These are phyloP conservation scores for Monodelphis domestica DNA, from an alignment of 2,797 vertebrate genomes.

Conservation along the genomic window DNA sequence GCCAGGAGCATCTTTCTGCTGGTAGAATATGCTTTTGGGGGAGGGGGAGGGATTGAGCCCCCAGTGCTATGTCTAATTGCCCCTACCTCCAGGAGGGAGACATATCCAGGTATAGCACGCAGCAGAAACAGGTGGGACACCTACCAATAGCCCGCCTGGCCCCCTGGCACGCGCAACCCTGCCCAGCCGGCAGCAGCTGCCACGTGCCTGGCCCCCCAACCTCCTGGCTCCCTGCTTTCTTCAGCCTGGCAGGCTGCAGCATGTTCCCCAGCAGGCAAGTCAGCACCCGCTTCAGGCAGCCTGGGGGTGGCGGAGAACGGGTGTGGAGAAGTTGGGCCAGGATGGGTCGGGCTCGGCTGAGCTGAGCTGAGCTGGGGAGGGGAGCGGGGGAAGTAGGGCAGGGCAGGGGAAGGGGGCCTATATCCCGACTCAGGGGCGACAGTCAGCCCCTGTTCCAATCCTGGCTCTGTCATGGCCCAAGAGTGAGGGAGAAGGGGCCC, in stretches of 20 bases:
- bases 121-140: neutral
- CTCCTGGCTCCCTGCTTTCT: conserved; percentile 41
- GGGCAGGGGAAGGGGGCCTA: neutral
- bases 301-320: conserved; percentile 42
- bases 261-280: conserved; percentile 73
- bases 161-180: conserved; percentile 1
- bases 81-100: no score
- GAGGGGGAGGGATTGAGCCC: no score
- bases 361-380: conserved; percentile 13
- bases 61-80: neutral
- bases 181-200: conserved; percentile 25
- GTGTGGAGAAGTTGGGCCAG: conserved; percentile 56
- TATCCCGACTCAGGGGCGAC: neutral
- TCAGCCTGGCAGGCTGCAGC: conserved; percentile 75
- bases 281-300: conserved; percentile 67
- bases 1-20: neutral
- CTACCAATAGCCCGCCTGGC: neutral
- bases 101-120: no score
- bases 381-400: conserved; percentile 26
- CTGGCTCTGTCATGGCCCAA: neutral
- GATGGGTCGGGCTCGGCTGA: neutral
- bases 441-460: conserved; percentile 15
- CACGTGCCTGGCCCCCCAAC: conserved; percentile 69
- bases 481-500: neutral
- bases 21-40: neutral